A percentile compares a stretch with the other conserved stretches of the same genome.
Evolutionary conservation across 1,140 invertebrate genomes (phyloP).

Genomic region (Caenorhabditis tropicalis): DNA sequence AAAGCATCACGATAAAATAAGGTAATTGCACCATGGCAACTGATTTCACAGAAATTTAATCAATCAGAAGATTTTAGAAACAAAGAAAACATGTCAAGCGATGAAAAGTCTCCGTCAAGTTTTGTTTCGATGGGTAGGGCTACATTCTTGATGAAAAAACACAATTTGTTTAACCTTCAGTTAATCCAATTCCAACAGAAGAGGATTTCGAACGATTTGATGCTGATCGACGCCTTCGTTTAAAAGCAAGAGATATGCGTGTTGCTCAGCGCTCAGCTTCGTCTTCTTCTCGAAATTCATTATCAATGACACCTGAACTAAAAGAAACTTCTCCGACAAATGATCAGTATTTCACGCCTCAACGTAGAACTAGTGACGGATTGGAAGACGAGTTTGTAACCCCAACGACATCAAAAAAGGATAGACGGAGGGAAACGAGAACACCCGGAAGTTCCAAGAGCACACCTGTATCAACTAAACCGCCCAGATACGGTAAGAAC

Average conservation of each 20-base stretch:
- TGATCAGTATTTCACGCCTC: constrained; percentile 18
- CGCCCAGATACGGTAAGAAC: not conserved
- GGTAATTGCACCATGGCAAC: constrained; percentile 11
- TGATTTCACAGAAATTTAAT: not conserved
- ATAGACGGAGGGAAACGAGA: not conserved
- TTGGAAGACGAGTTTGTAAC: not conserved
- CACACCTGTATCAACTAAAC: not conserved
- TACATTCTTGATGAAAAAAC: not conserved
- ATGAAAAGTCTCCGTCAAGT: not conserved
- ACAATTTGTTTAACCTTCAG: not conserved
- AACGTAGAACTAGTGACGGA: not conserved
- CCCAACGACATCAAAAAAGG: not conserved
- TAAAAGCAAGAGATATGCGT: constrained; percentile 1
- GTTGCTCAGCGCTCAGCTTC: not conserved
- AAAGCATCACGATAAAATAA: not conserved
- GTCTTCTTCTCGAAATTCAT: not conserved
- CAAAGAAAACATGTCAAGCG: not conserved
- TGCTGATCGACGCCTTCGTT: not conserved
- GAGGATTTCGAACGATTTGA: not conserved
- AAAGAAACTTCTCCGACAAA: not conserved
- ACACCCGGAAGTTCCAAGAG: not conserved
- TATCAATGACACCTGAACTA: not conserved
- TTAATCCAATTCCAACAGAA: not conserved
- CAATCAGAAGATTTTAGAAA: not conserved
- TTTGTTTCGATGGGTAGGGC: not conserved